These are phyloP conservation scores for Eudemis profundana DNA, from an alignment of 2,888 invertebrate genomes.

Conservation along the genomic window DNA sequence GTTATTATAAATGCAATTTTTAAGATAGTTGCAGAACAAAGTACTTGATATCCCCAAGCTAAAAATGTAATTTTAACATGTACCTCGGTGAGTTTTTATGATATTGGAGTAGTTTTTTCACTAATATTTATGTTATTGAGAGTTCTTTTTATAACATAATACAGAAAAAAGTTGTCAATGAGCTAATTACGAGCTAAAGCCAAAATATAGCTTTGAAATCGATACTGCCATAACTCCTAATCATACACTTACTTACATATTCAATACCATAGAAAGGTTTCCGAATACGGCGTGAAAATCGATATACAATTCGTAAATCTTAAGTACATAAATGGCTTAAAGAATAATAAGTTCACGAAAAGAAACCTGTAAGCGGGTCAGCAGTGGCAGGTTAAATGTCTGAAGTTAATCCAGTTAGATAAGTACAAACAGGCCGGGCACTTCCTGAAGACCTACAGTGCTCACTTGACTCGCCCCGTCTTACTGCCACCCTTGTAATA, in stretches of 20 bases:
- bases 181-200: not conserved
- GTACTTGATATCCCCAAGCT: too few species aligned
- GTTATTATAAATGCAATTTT: too few species aligned
- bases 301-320: conserved; percentile 44
- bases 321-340: conserved; percentile 62
- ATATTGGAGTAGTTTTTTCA: too few species aligned
- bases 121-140: too few species aligned
- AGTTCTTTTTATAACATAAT: too few species aligned
- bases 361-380: conserved; percentile 82
- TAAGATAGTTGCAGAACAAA: too few species aligned
- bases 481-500: conserved; percentile 74
- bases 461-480: conserved; percentile 76
- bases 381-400: conserved; percentile 82
- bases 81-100: too few species aligned
- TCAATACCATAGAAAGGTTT: conserved; percentile 36
- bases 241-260: conserved; percentile 19
- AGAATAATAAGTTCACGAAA: conserved; percentile 64
- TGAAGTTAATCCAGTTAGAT: conserved; percentile 81
- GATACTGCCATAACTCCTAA: not conserved
- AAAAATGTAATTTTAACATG: too few species aligned
- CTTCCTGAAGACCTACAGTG: conserved; percentile 80
- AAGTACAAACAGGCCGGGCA: conserved; percentile 83
- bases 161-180: not conserved
- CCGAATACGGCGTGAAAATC: conserved; percentile 34
- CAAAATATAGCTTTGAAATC: not conserved